phyloP scores from a whole-genome alignment of 2,113 vertebrate species.

The Mormyrus iriodes region DNA sequence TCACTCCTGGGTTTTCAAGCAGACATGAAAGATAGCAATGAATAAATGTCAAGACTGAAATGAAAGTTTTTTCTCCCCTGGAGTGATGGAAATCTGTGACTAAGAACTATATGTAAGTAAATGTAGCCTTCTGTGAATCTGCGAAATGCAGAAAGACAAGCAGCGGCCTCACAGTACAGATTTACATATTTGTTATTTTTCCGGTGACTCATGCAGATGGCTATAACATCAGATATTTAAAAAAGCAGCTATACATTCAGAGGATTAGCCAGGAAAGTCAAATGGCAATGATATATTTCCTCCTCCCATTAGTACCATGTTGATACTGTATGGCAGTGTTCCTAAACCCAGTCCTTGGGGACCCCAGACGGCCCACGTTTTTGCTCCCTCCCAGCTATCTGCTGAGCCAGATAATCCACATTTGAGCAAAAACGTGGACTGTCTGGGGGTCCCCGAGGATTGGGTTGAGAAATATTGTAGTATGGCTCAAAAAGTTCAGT shows the following conservation, averaged over 20 bases:
- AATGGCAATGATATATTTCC: not conserved
- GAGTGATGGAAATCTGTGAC: not conserved
- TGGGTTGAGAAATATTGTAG: too few relatives aligned
- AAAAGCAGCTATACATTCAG: not conserved
- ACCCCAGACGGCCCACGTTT: not conserved
- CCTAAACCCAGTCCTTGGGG: not conserved
- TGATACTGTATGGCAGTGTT: not conserved
- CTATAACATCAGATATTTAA: not conserved
- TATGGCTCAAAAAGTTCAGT: conserved; percentile 13
- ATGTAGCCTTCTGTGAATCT: not conserved
- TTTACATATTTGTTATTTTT: not conserved
- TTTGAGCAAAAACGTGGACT: too few relatives aligned
- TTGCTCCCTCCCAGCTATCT: not conserved
- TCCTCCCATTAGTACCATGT: not conserved
- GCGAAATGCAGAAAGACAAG: not conserved
- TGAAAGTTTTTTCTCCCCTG: not conserved
- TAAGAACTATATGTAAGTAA: conserved; percentile 1
- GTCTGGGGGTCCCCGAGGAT: too few relatives aligned
- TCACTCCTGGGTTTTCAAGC: conserved; percentile 6
- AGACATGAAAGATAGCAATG: conserved; percentile 6
- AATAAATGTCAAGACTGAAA: conserved; percentile 7
- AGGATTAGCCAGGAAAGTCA: not conserved
- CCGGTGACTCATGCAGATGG: not conserved
- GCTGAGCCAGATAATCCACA: too few relatives aligned
- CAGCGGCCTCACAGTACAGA: not conserved